Percentiles rank a stretch among this genome's conserved stretches.
These are phyloP conservation scores for Auanema freiburgensis DNA, from an alignment of 2,888 invertebrate genomes.

Conservation along the genomic window DNA sequence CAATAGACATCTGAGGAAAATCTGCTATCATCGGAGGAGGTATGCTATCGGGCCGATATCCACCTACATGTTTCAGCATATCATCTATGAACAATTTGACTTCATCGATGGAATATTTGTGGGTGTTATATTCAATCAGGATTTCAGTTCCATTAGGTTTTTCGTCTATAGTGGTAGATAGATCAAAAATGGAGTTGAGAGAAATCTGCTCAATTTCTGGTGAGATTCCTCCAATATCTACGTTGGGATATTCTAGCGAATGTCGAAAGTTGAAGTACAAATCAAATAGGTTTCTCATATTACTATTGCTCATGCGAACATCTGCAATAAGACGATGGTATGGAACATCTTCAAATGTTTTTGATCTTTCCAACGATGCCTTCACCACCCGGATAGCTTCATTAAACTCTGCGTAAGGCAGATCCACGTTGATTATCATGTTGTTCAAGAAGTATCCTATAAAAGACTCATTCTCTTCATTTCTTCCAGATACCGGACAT, in stretches of 20 bases:
- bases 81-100: slow-evolving; percentile 32
- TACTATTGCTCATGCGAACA: slow-evolving; percentile 9
- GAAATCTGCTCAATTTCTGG: slow-evolving; percentile 47
- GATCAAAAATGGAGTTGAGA: slow-evolving; percentile 50
- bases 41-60: background rate
- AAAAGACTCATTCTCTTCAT: slow-evolving; percentile 27
- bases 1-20: background rate
- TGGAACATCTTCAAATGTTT: slow-evolving; percentile 26
- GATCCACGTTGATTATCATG: slow-evolving; percentile 22
- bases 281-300: slow-evolving; percentile 16
- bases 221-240: slow-evolving; percentile 31
- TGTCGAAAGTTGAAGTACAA: slow-evolving; percentile 49
- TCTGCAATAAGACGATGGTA: slow-evolving; percentile 31
- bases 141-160: slow-evolving; percentile 34
- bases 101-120: slow-evolving; percentile 24
- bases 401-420: slow-evolving; percentile 5
- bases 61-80: slow-evolving; percentile 22
- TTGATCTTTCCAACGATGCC: slow-evolving; percentile 19
- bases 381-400: slow-evolving; percentile 21
- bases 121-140: slow-evolving; percentile 45
- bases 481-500: slow-evolving; percentile 51
- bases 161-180: slow-evolving; percentile 57
- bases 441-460: slow-evolving; percentile 61
- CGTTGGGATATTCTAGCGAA: slow-evolving; percentile 51
- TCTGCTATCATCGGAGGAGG: background rate